Evolutionary conservation across 2,888 invertebrate genomes (phyloP).

Genomic region (Cosmorhoe ocellata): DNA sequence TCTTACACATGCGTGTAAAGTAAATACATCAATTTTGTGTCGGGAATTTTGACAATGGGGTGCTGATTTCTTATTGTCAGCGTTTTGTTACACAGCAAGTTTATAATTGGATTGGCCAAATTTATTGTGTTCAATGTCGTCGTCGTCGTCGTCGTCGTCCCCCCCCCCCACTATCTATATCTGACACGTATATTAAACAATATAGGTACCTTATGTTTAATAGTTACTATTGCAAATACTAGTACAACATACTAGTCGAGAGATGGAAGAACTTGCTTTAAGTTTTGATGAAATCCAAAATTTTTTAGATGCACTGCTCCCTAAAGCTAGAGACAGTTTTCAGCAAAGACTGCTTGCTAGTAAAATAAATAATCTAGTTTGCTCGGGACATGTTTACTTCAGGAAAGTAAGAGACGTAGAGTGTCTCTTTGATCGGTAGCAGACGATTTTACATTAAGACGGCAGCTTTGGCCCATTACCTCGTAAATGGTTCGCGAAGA

Average conservation of each 20-base stretch:
- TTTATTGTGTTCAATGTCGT: slow-evolving; percentile 1
- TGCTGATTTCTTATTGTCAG: slow-evolving; percentile 31
- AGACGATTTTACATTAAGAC: slow-evolving; percentile 63
- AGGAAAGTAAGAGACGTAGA: slow-evolving; percentile 27
- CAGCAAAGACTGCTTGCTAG: not conserved
- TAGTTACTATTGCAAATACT: too few species aligned
- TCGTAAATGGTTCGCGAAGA: slow-evolving; percentile 57
- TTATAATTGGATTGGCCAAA: slow-evolving; percentile 21
- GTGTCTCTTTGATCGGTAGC: slow-evolving; percentile 49
- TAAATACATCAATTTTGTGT: slow-evolving; percentile 46
- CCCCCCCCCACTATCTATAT: too few species aligned
- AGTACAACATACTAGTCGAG: too few species aligned
- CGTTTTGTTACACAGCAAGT: slow-evolving; percentile 26
- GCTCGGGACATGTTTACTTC: not conserved
- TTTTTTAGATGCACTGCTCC: too few species aligned
- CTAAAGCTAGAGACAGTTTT: too few species aligned
- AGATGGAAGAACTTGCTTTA: too few species aligned
- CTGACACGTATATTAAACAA: too few species aligned
- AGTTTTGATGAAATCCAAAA: too few species aligned
- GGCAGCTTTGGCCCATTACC: slow-evolving; percentile 59
- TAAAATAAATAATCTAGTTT: slow-evolving; percentile 2
- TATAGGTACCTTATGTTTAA: too few species aligned
- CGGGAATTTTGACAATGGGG: slow-evolving; percentile 37
- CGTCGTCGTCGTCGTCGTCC: too few species aligned
- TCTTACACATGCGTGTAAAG: slow-evolving; percentile 59